Evolutionary conservation across 2,797 vertebrate genomes (phyloP).

Genomic region (Sorex maritimensis): DNA sequence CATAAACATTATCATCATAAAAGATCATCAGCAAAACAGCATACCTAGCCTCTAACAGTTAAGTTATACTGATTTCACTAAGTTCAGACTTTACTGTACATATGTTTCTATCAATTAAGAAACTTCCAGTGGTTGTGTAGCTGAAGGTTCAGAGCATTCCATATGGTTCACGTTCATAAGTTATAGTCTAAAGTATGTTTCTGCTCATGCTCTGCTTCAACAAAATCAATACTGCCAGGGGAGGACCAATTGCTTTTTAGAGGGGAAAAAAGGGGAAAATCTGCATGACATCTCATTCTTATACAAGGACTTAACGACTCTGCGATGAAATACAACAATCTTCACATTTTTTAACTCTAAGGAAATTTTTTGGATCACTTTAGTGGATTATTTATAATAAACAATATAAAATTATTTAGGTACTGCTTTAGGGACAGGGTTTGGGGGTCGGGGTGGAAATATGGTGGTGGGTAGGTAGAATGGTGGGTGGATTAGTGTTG

Average conservation of each 20-base stretch:
- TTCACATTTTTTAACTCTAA: too few species aligned
- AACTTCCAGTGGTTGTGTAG: not conserved
- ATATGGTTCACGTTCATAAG: not conserved
- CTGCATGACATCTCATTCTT: too few species aligned
- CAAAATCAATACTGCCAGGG: not conserved
- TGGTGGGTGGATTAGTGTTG: too few species aligned
- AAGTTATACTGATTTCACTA: not conserved
- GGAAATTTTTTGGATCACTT: too few species aligned
- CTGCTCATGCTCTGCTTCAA: not conserved
- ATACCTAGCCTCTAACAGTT: not conserved
- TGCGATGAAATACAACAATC: too few species aligned
- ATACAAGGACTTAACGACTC: too few species aligned
- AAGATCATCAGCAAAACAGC: constrained; percentile 50
- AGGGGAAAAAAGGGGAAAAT: too few species aligned
- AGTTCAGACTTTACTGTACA: constrained; percentile 13
- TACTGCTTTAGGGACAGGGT: too few species aligned
- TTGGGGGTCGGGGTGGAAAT: too few species aligned
- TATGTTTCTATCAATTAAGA: constrained; percentile 23
- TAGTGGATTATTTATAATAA: too few species aligned
- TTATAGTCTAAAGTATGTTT: not conserved
- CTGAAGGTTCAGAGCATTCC: not conserved
- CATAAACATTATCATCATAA: constrained; percentile 41
- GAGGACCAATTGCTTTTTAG: not conserved
- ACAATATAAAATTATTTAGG: too few species aligned
- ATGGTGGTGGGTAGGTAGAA: too few species aligned